These are phyloP conservation scores for Omphaloscelis lunosa DNA, from an alignment of 2,888 invertebrate genomes.

Conservation along the genomic window DNA sequence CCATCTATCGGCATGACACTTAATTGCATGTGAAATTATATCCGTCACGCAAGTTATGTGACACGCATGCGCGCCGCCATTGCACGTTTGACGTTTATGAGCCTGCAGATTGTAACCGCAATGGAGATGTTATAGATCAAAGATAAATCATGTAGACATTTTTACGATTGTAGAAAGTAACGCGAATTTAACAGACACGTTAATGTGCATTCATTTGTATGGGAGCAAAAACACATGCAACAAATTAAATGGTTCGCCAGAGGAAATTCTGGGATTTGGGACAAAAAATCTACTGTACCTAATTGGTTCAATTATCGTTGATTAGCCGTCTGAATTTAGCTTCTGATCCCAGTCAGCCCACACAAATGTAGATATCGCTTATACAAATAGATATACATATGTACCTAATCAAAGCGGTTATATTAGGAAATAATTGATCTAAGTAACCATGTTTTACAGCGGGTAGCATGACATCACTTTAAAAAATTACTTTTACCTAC, in stretches of 20 bases:
- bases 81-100: conserved; percentile 43
- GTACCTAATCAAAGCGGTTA: background rate
- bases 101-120: conserved; percentile 21
- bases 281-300: background rate
- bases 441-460: background rate
- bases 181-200: background rate
- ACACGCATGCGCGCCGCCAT: conserved; percentile 42
- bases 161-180: conserved; percentile 27
- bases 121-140: conserved; percentile 20
- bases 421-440: background rate
- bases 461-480: background rate
- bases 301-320: background rate
- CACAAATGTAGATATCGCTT: background rate
- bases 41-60: conserved; percentile 34
- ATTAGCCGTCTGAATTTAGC: background rate
- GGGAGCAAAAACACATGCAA: conserved; percentile 13
- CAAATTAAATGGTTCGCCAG: background rate
- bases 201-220: background rate
- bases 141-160: conserved; percentile 4
- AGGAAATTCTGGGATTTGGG: background rate
- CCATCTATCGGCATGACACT: conserved; percentile 28
- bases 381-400: too few species aligned
- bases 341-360: too few species aligned
- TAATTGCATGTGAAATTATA: conserved; percentile 42
- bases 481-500: background rate